Percentiles rank a stretch among this genome's conserved stretches.
Conservation (phyloP, 2,113 vertebrate species). For the Paralichthys olivaceus region DNA sequence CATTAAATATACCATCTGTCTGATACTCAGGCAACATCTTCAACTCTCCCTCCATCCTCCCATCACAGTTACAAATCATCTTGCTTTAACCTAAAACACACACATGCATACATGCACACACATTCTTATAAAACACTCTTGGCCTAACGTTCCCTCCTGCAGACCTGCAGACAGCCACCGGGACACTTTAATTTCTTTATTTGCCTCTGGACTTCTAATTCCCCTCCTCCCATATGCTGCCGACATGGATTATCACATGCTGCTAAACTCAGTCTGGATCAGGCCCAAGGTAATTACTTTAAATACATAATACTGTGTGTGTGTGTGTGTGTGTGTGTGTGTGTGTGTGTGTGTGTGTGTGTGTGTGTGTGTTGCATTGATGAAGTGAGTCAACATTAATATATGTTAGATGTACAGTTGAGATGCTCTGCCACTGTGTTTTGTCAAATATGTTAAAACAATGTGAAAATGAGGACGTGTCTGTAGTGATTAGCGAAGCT, state of each 20-base stretch:
- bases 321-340: slow-evolving; percentile 17
- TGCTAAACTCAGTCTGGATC: slow-evolving; percentile 73
- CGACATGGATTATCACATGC: slow-evolving; percentile 82
- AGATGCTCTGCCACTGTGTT: background rate
- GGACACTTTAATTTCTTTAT: slow-evolving; percentile 72
- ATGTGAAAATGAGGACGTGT: background rate
- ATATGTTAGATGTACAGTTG: background rate
- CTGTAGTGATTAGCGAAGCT: background rate
- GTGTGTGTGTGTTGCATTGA: background rate
- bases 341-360: background rate
- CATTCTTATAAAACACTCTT: background rate
- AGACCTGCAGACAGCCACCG: slow-evolving; percentile 49
- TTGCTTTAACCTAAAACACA: background rate
- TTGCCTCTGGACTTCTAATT: slow-evolving; percentile 79
- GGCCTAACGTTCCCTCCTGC: slow-evolving; percentile 39
- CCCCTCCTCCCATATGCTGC: slow-evolving; percentile 73
- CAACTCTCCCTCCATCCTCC: background rate
- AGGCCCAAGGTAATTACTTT: slow-evolving; percentile 82
- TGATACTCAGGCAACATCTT: slow-evolving; percentile 22
- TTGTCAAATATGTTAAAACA: background rate
- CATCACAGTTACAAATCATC: slow-evolving; percentile 4
- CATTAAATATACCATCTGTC: slow-evolving; percentile 68
- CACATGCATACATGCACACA: background rate
- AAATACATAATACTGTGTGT: slow-evolving; percentile 72
- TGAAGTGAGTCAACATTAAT: slow-evolving; percentile 18